Conservation (phyloP, 2,113 vertebrate species). For the Mohoua ochrocephala region DNA sequence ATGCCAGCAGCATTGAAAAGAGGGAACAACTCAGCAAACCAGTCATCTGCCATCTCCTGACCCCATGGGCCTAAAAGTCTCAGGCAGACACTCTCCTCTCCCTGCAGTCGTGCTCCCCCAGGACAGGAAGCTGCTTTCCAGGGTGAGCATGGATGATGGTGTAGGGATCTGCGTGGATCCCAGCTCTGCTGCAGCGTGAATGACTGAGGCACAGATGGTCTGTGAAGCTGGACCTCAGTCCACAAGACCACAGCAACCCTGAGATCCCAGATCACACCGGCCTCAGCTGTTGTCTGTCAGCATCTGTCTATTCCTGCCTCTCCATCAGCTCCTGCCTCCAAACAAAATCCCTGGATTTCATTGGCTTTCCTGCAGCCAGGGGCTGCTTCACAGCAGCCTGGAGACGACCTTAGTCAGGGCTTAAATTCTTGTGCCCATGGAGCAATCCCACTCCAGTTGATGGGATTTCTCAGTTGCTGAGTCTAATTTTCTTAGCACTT, state of each 20-base stretch:
- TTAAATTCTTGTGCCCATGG: neutral
- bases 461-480: neutral
- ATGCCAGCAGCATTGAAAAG: neutral
- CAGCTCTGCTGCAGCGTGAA: neutral
- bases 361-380: neutral
- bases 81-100: neutral
- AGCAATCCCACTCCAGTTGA: neutral
- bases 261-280: neutral
- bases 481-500: neutral
- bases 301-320: neutral
- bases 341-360: neutral
- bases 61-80: neutral
- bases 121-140: neutral
- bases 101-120: neutral
- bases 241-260: neutral
- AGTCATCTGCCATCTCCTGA: neutral
- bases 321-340: neutral
- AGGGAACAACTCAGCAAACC: neutral
- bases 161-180: neutral
- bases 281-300: neutral
- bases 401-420: neutral
- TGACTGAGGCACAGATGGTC: neutral
- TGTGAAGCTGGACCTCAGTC: neutral
- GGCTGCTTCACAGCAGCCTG: neutral
- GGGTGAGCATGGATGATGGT: neutral